Evolutionary conservation across 2,113 vertebrate genomes (phyloP), one percentile per base, ranked within the genome.

Genomic region (Brienomyrus longianalis): DNA sequence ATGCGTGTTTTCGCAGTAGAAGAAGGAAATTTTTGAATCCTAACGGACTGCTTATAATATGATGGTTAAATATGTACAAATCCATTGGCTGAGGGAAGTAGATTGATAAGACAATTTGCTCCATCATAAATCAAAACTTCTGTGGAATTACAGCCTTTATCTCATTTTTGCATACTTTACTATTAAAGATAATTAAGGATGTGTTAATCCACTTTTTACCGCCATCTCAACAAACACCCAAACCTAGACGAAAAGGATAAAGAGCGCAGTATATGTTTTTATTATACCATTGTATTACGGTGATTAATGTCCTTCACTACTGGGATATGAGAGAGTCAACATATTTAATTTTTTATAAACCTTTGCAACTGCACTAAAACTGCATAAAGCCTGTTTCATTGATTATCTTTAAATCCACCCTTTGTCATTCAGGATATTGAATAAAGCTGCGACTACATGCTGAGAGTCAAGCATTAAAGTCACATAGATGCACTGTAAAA

Each of bases 401-500:
- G 45, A 47, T 23, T 84, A 84, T 23, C 83, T 84, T 84, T 84
- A 45, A 84, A n/a, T 45, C 21, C 23, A 48, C 3, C 43, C 83
- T 45, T 43, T 80, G 31, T 43, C 74, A 80, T 80, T 80, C 83
- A 27, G 39, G 19, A 84, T 43, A 84, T 47, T 48, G 74, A 48
- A 48, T 84, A 13, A 21, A 23, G 10, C 83, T 84, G 45, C 45
- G 48, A 0, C 45, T 84, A 48, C 19, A 84, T 13, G 83, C 9
- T n/a, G 45, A 48, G 83, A 47, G 39, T 84, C 31, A 43, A 80
- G 83, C 83, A 84, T 84, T 92, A 94, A 97, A 98, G 97, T 97
- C 94, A 97, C 96, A 96, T 93, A 93, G 96, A 96, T 96, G 96
- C 92, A 95, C 97, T 97, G 97, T 98, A 98, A 98, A 98, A 97